Percentiles rank a stretch among this genome's conserved stretches.
Conservation (phyloP, 2,797 vertebrate species). For the Gallinago solitaria region DNA sequence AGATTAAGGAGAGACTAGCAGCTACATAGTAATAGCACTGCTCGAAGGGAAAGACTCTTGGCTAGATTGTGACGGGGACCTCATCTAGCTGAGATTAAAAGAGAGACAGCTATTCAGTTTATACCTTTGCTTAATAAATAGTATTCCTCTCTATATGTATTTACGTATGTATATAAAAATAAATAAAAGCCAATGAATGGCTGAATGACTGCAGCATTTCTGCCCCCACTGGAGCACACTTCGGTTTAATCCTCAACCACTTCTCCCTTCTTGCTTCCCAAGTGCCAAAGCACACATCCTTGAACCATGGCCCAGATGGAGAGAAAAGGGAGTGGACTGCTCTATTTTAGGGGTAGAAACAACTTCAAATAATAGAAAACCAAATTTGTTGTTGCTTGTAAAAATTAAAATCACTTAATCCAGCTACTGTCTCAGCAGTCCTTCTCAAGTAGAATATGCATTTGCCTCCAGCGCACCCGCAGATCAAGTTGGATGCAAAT, state of each 20-base stretch:
- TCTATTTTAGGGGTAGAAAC: neutral
- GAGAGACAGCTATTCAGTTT: neutral
- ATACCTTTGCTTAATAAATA: neutral
- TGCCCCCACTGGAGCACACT: neutral
- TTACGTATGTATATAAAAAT: neutral
- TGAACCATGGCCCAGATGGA: neutral
- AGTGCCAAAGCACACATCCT: neutral
- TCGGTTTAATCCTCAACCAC: neutral
- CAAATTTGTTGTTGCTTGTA: neutral
- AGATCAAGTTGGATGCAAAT: neutral
- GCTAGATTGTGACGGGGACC: neutral
- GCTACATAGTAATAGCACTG: neutral
- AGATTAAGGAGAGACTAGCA: neutral
- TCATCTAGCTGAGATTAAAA: neutral
- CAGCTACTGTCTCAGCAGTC: neutral
- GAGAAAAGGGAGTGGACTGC: neutral
- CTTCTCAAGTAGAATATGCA: neutral
- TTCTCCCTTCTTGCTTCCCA: neutral
- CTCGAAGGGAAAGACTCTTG: neutral
- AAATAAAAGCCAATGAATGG: neutral
- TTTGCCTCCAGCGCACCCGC: neutral
- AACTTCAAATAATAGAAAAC: neutral
- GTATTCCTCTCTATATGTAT: neutral
- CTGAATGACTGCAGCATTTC: neutral
- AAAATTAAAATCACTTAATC: neutral